Evolutionary conservation across 2,888 invertebrate species (phyloP).

Genomic region (Troides oblongomaculatus): DNA sequence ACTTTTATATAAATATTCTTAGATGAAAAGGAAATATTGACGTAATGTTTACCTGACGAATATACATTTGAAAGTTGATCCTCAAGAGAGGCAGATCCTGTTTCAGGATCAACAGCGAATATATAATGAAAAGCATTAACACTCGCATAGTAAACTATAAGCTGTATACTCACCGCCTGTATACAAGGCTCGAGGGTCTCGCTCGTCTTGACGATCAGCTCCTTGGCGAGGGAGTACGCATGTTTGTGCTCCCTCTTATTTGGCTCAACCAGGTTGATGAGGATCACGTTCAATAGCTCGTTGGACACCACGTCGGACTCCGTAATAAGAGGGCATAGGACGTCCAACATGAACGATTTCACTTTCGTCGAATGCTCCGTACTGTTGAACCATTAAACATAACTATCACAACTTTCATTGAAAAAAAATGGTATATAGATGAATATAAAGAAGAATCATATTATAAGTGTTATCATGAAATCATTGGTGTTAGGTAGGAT

Average conservation of each 20-base stretch:
- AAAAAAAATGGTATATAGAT: not conserved
- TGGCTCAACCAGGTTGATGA: slow-evolving; percentile 96
- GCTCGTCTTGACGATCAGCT: slow-evolving; percentile 93
- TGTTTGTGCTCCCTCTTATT: slow-evolving; percentile 93
- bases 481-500: too few relatives aligned
- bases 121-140: not conserved
- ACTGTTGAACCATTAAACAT: slow-evolving; percentile 64
- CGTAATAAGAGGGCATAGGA: slow-evolving; percentile 94
- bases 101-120: too few relatives aligned
- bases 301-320: slow-evolving; percentile 97
- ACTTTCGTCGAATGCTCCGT: slow-evolving; percentile 98
- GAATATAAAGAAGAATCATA: not conserved
- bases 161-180: slow-evolving; percentile 85
- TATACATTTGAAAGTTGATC: too few relatives aligned
- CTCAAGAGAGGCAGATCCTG: too few relatives aligned
- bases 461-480: too few relatives aligned
- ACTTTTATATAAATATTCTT: too few relatives aligned
- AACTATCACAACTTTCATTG: too few relatives aligned
- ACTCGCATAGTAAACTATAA: not conserved
- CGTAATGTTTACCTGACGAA: too few relatives aligned
- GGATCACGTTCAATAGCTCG: slow-evolving; percentile 94
- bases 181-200: slow-evolving; percentile 97
- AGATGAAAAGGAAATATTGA: too few relatives aligned
- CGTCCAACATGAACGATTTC: slow-evolving; percentile 97
- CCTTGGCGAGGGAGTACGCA: slow-evolving; percentile 94